Evolutionary conservation across 2,797 vertebrate genomes (phyloP), one percentile per base, ranked within the genome.

Genomic region (Selene dorsalis): DNA sequence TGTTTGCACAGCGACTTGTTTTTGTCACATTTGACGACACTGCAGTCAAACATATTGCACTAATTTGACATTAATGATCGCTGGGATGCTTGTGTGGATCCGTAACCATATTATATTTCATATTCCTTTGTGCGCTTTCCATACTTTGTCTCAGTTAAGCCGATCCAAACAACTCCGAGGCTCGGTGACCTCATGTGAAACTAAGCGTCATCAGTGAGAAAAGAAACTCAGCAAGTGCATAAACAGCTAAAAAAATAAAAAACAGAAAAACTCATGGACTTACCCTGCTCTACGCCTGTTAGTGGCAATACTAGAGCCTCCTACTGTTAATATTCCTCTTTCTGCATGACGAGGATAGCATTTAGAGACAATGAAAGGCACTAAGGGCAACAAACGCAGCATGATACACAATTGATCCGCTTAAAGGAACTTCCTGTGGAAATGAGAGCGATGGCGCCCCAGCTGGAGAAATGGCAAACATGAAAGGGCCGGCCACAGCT

Each of bases 401-500:
- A 16, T 68, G 82, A 84, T 63, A 12, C 72, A 67, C 75, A 73
- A 90, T 75, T 59, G 87, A 92, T 90, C 78, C 1, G 75, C 61
- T 80, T 35, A 50, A 24, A 76, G 82, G 80, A 79, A 82, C 69
- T 86, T 90, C 85, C 89, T 65, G 81, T 62, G 88, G 86, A 89
- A 91, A 79, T 16, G 65, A 84, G 60, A 28, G 16, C 26, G 39
- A 28, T 69, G 77, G 71, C 30, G 58, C 45, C 82, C 20, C 84
- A 85, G 88, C 80, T 86, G 91, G 86, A 87, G 74, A 87, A 91
- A 91, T 78, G 84, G 91, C 90, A 87, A 32, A 86, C 83, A 91
- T 91, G 73, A 93, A 92, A 92, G 86, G 52, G n/a, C 10, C 28
- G 65, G 12, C 72, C 90, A 50, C 90, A 90, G 92, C 91, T 88